Conservation (phyloP, 2,113 vertebrate species). For the Anolis sagrei region DNA sequence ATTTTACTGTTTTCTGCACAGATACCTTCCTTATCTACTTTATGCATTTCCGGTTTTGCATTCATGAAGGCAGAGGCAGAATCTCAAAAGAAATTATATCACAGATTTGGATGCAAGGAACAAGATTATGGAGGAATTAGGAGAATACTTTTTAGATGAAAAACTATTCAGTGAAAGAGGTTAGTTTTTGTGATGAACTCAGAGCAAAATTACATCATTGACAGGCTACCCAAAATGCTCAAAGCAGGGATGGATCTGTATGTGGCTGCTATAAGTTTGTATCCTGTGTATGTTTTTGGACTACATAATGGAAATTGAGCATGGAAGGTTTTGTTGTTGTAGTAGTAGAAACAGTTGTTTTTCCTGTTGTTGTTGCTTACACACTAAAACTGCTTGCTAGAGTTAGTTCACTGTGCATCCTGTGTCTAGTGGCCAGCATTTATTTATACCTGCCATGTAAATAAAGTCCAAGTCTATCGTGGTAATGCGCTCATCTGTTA, state of each 20-base stretch:
- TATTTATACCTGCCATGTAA: slow-evolving; percentile 70
- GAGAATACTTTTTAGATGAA: background rate
- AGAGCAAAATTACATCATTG: slow-evolving; percentile 9
- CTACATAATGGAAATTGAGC: background rate
- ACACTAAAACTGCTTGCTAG: slow-evolving; percentile 10
- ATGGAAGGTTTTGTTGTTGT: background rate
- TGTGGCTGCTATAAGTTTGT: background rate
- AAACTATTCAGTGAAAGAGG: background rate
- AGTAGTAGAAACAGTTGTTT: background rate
- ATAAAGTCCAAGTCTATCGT: slow-evolving; percentile 58
- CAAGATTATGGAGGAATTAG: background rate
- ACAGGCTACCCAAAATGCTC: background rate
- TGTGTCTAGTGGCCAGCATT: slow-evolving; percentile 47
- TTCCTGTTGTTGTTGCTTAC: slow-evolving; percentile 30
- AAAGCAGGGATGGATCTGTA: background rate
- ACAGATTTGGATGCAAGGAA: background rate
- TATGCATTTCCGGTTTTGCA: background rate
- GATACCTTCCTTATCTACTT: background rate
- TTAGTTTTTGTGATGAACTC: background rate
- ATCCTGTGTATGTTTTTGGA: background rate
- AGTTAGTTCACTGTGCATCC: slow-evolving; percentile 36
- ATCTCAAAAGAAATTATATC: background rate
- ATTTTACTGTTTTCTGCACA: background rate
- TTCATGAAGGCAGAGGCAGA: background rate
- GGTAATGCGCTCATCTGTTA: slow-evolving; percentile 72